Evolutionary conservation across 2,888 invertebrate species (phyloP).

Genomic region (Flexamia atlantica): DNA sequence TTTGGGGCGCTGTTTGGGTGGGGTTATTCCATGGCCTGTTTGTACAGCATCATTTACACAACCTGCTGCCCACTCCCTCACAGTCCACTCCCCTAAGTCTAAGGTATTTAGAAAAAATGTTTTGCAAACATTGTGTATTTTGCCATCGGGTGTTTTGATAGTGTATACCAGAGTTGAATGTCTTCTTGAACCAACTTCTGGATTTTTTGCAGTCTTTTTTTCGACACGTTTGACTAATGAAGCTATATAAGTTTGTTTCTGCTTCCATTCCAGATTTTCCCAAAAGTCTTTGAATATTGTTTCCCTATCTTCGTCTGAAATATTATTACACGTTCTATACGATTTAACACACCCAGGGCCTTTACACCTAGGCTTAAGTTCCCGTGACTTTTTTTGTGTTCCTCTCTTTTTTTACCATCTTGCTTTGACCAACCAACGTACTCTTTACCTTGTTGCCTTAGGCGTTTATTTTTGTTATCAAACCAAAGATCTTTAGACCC

Average conservation of each 20-base stretch:
- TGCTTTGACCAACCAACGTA: conserved; percentile 13
- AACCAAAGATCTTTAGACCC: neutral
- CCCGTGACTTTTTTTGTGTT: neutral
- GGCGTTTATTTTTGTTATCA: neutral
- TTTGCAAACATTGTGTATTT: conserved; percentile 18
- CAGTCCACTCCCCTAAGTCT: conserved; percentile 13
- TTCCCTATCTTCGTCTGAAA: conserved; percentile 23
- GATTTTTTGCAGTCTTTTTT: neutral
- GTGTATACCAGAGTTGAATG: conserved; percentile 32
- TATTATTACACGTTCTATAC: neutral
- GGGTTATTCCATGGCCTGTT: conserved; percentile 10
- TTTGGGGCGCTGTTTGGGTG: neutral
- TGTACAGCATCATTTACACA: neutral
- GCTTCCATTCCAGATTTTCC: neutral
- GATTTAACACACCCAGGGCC: neutral
- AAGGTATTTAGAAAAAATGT: conserved; percentile 28
- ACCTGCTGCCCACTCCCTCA: neutral
- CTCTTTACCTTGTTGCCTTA: neutral
- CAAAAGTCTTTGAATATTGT: conserved; percentile 1
- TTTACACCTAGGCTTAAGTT: conserved; percentile 3
- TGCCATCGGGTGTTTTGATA: conserved; percentile 55
- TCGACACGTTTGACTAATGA: neutral
- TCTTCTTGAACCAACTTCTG: neutral
- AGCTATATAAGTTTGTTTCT: neutral
- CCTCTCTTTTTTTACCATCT: conserved; percentile 8